A percentile compares a stretch with the other conserved stretches of the same genome.
phyloP scores from a whole-genome alignment of 2,888 invertebrate genomes.

The Lithosia quadra region DNA sequence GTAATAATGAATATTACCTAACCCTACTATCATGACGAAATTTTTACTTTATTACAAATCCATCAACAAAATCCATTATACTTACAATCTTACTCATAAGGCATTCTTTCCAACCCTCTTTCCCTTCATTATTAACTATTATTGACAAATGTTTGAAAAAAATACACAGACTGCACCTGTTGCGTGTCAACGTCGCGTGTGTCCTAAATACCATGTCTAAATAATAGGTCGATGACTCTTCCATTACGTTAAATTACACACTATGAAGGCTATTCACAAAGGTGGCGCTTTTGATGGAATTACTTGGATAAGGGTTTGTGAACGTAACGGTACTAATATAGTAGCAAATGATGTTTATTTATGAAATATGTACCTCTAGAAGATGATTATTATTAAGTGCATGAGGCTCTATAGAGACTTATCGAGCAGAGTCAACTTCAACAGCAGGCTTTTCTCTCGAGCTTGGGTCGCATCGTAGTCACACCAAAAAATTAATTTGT shows the following conservation, averaged over 20 bases:
- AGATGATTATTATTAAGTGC: too few relatives aligned
- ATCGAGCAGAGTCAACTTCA: too few relatives aligned
- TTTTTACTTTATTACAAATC: neutral
- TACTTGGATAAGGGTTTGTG: slow-evolving; percentile 14
- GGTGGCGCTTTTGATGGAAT: slow-evolving; percentile 38
- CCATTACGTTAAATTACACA: slow-evolving; percentile 48
- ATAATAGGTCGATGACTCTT: slow-evolving; percentile 45
- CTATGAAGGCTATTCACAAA: slow-evolving; percentile 35
- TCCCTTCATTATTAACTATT: neutral
- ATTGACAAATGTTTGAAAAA: slow-evolving; percentile 2
- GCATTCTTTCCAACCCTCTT: neutral
- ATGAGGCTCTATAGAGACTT: too few relatives aligned
- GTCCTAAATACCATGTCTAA: slow-evolving; percentile 39
- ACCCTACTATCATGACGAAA: neutral
- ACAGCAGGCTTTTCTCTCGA: too few relatives aligned
- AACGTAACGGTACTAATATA: neutral
- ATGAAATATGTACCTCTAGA: neutral
- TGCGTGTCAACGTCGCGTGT: slow-evolving; percentile 52
- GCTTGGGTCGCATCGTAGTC: too few relatives aligned
- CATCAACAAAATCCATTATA: neutral
- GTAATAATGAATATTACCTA: too few relatives aligned
- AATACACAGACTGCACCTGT: slow-evolving; percentile 48
- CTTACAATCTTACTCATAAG: neutral
- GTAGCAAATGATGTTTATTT: neutral
- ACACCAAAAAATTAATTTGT: too few relatives aligned